Evolutionary conservation across 2,888 invertebrate species (phyloP).

Genomic region (Orthonevra nobilis): DNA sequence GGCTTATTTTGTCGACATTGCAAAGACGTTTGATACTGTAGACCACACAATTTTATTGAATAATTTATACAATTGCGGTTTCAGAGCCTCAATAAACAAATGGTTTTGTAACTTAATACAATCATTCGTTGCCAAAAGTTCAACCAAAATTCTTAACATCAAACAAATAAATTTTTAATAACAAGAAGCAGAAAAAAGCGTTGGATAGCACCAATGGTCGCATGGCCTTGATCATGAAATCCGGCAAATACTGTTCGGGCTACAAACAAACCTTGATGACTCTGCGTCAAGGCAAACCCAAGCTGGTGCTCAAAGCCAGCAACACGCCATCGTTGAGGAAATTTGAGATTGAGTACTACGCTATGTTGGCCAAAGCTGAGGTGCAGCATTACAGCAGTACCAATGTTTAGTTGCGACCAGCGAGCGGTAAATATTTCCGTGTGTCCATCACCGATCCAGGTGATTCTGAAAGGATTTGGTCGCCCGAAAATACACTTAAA

Average conservation of each 20-base stretch:
- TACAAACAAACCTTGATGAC: conserved; percentile 99
- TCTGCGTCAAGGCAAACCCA: conserved; percentile 98
- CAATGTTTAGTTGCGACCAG: conserved; percentile 99
- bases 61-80: no score
- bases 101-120: no score
- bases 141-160: no score
- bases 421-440: conserved; percentile 99
- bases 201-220: conserved; percentile 99
- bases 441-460: conserved; percentile 99
- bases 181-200: conserved; percentile 94
- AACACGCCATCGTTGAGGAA: conserved; percentile 99
- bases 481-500: no score
- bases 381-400: conserved; percentile 99
- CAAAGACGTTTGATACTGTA: no score
- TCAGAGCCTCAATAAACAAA: no score
- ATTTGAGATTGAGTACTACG: conserved; percentile 99
- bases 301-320: conserved; percentile 98
- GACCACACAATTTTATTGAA: no score
- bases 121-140: no score
- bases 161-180: no score
- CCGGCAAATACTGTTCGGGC: conserved; percentile 98
- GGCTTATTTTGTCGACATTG: no score
- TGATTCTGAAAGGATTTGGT: no score
- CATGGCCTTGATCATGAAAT: conserved; percentile 99
- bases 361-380: conserved; percentile 99